A percentile compares a stretch with the other conserved stretches of the same genome.
Conservation (phyloP, 1,140 invertebrate species). For the Bombus sibiricus region DNA sequence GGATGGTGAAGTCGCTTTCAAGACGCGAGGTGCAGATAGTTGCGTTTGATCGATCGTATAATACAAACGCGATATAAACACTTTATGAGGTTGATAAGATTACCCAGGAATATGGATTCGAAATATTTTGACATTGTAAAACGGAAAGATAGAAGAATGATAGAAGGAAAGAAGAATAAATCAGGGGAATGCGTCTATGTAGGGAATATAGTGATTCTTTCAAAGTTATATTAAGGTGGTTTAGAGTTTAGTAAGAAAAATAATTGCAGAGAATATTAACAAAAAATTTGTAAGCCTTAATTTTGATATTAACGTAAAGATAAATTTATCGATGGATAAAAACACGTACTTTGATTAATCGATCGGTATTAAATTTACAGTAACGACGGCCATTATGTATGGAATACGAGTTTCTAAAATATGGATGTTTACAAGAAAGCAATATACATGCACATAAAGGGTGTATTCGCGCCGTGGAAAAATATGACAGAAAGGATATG, state of each 20-base stretch:
- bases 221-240: too few species aligned
- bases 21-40: neutral
- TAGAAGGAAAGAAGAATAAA: too few species aligned
- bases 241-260: too few species aligned
- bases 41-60: slow-evolving; percentile 25
- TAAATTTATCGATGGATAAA: too few species aligned
- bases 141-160: neutral
- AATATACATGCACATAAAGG: neutral
- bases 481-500: too few species aligned
- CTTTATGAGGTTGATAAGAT: neutral
- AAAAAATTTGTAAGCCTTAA: too few species aligned
- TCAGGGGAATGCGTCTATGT: too few species aligned
- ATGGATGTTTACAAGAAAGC: neutral
- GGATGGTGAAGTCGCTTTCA: too few species aligned
- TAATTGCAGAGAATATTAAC: too few species aligned
- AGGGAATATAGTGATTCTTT: too few species aligned
- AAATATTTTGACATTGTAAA: neutral
- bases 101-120: neutral
- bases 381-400: neutral
- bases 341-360: neutral
- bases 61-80: neutral
- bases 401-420: neutral
- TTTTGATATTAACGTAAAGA: too few species aligned
- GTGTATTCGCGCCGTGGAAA: neutral
- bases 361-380: neutral